Percentiles rank a stretch among this genome's conserved stretches.
Evolutionary conservation across 2,113 vertebrate genomes (phyloP).

Genomic region (Cyanoliseus patagonus): DNA sequence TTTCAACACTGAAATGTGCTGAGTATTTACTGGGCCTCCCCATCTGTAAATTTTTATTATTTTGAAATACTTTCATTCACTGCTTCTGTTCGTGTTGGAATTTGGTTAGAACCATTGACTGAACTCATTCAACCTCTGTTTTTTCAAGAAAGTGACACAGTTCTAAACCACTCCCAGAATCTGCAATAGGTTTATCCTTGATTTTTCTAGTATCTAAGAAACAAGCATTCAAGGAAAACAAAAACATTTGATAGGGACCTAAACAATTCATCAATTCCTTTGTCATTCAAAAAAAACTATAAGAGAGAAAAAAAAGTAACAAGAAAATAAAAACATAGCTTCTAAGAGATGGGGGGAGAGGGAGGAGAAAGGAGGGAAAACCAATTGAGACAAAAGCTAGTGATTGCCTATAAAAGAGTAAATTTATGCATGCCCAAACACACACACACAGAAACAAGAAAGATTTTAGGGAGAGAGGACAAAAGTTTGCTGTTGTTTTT

Average conservation of each 20-base stretch:
- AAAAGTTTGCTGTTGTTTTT: not conserved
- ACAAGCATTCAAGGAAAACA: not conserved
- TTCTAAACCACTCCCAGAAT: not conserved
- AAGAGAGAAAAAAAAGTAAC: not conserved
- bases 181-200: not conserved
- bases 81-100: not conserved
- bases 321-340: not conserved
- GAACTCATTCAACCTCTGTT: not conserved
- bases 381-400: not conserved
- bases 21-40: not conserved
- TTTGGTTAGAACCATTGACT: not conserved
- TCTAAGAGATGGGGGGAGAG: not conserved
- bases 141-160: not conserved
- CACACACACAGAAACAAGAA: not conserved
- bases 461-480: not conserved
- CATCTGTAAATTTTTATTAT: not conserved
- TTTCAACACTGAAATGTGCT: not conserved
- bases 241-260: not conserved
- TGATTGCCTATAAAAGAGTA: not conserved
- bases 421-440: not conserved
- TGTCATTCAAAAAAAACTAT: not conserved
- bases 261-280: not conserved
- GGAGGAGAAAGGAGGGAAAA: not conserved
- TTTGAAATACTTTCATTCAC: not conserved
- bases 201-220: not conserved